These are phyloP conservation scores for Proterorhinus semilunaris DNA, from an alignment of 2,113 vertebrate genomes.

Conservation along the genomic window DNA sequence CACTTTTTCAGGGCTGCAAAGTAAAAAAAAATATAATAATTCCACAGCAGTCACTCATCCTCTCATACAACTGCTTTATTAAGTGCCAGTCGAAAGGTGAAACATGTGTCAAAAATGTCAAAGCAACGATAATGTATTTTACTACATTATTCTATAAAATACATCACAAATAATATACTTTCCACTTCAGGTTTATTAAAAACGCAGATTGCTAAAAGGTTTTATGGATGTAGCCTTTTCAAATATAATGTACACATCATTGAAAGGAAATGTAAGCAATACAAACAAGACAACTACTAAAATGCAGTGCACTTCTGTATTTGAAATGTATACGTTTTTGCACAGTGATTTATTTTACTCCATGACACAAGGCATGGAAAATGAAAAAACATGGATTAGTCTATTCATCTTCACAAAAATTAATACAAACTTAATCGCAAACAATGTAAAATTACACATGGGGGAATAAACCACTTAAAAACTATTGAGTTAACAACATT, in stretches of 20 bases:
- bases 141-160: constrained; percentile 75
- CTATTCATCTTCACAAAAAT: constrained; percentile 28
- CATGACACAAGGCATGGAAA: constrained; percentile 19
- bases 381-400: constrained; percentile 21
- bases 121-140: constrained; percentile 56
- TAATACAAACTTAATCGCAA: constrained; percentile 31
- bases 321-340: constrained; percentile 38
- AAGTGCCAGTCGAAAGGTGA: constrained; percentile 62
- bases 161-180: constrained; percentile 78
- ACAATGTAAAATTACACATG: constrained; percentile 20
- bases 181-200: constrained; percentile 65
- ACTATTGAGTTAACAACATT: constrained; percentile 34
- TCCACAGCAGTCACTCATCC: constrained; percentile 9
- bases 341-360: constrained; percentile 30
- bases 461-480: constrained; percentile 36
- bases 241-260: constrained; percentile 67
- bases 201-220: constrained; percentile 55
- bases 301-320: constrained; percentile 46
- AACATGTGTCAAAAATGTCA: constrained; percentile 65
- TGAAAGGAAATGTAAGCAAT: constrained; percentile 60
- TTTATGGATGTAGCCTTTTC: constrained; percentile 51
- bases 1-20: no score
- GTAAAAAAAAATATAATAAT: neutral
- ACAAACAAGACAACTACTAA: constrained; percentile 42
- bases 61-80: constrained; percentile 66